These are phyloP conservation scores for Pangasius macronema DNA, from an alignment of 2,797 vertebrate genomes.

Conservation along the genomic window DNA sequence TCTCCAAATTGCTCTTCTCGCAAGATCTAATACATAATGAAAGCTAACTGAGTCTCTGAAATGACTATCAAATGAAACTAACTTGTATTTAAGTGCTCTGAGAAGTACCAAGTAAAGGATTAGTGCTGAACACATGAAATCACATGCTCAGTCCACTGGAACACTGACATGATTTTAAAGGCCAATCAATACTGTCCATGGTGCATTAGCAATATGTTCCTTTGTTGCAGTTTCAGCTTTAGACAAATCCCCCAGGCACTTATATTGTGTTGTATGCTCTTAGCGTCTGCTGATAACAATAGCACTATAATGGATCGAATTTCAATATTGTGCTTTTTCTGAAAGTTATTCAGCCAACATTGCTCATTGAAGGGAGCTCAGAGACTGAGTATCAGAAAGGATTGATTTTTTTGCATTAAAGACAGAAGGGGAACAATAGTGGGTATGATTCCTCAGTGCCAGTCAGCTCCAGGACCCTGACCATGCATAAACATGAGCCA, in stretches of 20 bases:
- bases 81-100: conserved; percentile 32
- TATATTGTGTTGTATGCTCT: conserved; percentile 11
- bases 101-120: conserved; percentile 29
- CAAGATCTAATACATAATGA: conserved; percentile 61
- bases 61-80: conserved; percentile 34
- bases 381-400: conserved; percentile 31
- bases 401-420: conserved; percentile 15
- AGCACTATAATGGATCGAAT: conserved; percentile 9
- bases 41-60: conserved; percentile 45
- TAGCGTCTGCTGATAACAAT: conserved; percentile 5
- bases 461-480: conserved; percentile 40
- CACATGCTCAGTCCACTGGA: conserved; percentile 5
- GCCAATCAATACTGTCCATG: conserved; percentile 17
- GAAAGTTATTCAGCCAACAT: conserved; percentile 19
- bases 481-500: conserved; percentile 56
- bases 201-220: neutral
- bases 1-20: conserved; percentile 59
- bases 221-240: conserved; percentile 9
- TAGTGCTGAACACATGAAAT: conserved; percentile 33
- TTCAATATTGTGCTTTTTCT: conserved; percentile 4
- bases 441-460: conserved; percentile 19
- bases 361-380: conserved; percentile 6
- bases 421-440: conserved; percentile 23
- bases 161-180: conserved; percentile 17
- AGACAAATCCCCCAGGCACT: neutral